phyloP scores from a whole-genome alignment of 2,797 vertebrate species.

The Lateolabrax maculatus region DNA sequence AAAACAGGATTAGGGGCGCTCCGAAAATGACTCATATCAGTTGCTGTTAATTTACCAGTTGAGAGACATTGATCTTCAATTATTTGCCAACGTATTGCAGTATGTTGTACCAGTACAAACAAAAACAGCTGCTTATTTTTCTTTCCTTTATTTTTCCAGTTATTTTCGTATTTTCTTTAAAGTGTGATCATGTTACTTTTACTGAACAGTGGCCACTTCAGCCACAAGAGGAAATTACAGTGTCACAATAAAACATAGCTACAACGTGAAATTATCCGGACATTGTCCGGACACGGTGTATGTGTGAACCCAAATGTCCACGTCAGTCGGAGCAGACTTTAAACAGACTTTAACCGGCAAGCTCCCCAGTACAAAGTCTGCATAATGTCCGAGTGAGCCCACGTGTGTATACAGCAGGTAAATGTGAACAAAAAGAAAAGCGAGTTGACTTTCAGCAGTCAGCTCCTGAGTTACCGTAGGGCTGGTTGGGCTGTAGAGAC shows the following conservation, averaged over 20 bases:
- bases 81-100: not conserved
- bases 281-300: no score
- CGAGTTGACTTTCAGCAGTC: no score
- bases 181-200: not conserved
- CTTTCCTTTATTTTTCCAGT: not conserved
- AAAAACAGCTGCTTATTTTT: not conserved
- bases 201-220: not conserved
- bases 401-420: no score
- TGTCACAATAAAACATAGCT: not conserved
- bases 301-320: no score
- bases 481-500: constrained; percentile 86
- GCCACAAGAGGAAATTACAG: constrained; percentile 7
- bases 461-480: constrained; percentile 77
- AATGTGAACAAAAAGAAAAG: no score
- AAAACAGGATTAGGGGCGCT: not conserved
- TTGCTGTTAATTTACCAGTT: not conserved
- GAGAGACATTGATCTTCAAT: not conserved
- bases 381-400: no score
- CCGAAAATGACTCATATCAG: constrained; percentile 2
- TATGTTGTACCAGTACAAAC: not conserved
- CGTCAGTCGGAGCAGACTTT: no score
- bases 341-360: no score
- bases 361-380: no score
- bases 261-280: not conserved
- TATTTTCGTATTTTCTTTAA: not conserved